Evolutionary conservation across 2,888 invertebrate genomes (phyloP).

Genomic region (Galeruca laticollis): DNA sequence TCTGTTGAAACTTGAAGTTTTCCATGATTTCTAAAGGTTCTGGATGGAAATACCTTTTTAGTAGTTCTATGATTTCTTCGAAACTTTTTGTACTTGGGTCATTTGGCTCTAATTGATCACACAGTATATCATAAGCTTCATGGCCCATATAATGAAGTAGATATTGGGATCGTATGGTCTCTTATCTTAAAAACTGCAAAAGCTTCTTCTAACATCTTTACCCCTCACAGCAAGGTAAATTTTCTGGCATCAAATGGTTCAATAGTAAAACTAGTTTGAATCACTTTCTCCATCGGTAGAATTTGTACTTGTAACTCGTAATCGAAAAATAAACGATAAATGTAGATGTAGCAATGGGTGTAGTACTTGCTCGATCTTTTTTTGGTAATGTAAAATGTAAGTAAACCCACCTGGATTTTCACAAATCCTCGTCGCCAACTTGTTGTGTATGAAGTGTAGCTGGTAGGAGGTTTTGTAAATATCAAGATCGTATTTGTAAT

Average conservation of each 20-base stretch:
- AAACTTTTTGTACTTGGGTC: constrained; percentile 21
- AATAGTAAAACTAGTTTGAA: constrained; percentile 29
- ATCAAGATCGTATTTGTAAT: too few relatives aligned
- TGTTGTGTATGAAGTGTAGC: background rate
- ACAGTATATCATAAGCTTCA: too few relatives aligned
- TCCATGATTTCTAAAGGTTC: constrained; percentile 39
- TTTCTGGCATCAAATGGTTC: constrained; percentile 22
- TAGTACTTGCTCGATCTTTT: too few relatives aligned
- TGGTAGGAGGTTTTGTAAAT: too few relatives aligned
- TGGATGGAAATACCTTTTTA: background rate
- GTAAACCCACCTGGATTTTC: background rate
- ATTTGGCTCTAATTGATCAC: constrained; percentile 16
- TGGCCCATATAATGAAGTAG: too few relatives aligned
- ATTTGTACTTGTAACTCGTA: background rate
- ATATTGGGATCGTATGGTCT: too few relatives aligned
- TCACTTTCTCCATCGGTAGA: background rate
- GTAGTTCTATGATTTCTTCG: constrained; percentile 24
- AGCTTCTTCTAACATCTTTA: constrained; percentile 38
- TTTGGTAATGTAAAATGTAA: too few relatives aligned
- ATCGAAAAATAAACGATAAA: background rate
- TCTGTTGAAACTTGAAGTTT: constrained; percentile 49
- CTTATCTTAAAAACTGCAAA: constrained; percentile 22
- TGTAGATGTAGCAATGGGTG: too few relatives aligned
- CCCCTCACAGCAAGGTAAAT: constrained; percentile 27
- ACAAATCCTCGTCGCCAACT: background rate